These are phyloP conservation scores for Ceramica pisi DNA, from an alignment of 2,888 invertebrate species.

Conservation along the genomic window DNA sequence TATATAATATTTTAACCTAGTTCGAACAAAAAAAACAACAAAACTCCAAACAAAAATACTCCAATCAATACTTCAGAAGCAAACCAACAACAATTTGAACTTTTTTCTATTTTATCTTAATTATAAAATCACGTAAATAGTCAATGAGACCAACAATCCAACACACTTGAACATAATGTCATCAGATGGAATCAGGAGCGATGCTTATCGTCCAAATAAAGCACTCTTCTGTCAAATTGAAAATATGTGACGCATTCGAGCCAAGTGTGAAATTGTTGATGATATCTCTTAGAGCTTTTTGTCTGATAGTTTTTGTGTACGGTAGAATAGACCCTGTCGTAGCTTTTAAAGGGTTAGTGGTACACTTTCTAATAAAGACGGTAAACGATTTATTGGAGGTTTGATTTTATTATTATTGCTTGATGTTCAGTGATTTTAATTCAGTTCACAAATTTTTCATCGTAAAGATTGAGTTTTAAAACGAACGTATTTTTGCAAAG, in stretches of 20 bases:
- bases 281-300: constrained; percentile 77
- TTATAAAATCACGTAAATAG: constrained; percentile 73
- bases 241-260: constrained; percentile 76
- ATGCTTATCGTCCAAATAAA: constrained; percentile 84
- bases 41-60: too few relatives aligned
- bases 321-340: constrained; percentile 61
- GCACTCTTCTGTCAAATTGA: constrained; percentile 79
- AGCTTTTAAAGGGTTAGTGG: constrained; percentile 58
- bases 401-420: constrained; percentile 8
- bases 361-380: constrained; percentile 57
- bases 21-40: too few relatives aligned
- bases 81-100: constrained; percentile 3
- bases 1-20: too few relatives aligned
- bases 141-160: constrained; percentile 69
- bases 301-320: constrained; percentile 72
- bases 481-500: not conserved
- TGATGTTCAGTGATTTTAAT: not conserved
- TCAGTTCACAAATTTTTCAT: not conserved
- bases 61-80: too few relatives aligned
- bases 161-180: constrained; percentile 78
- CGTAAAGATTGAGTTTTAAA: not conserved
- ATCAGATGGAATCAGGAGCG: constrained; percentile 78
- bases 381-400: constrained; percentile 49
- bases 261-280: constrained; percentile 88
- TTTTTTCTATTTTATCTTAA: constrained; percentile 57